Evolutionary conservation across 2,113 vertebrate genomes (phyloP).

Genomic region (Crotalus viridis): DNA sequence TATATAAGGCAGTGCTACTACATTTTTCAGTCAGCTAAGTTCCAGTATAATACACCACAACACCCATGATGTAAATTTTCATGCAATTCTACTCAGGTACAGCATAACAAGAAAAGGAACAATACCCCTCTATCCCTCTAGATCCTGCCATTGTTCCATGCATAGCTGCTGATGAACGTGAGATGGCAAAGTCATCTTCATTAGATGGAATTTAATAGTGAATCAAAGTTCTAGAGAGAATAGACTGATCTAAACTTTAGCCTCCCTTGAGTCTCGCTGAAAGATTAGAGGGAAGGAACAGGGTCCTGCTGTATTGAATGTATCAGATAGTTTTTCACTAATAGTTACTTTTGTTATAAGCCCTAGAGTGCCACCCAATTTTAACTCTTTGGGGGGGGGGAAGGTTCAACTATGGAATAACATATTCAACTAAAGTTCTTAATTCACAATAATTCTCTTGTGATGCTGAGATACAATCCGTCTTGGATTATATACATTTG

Average conservation of each 20-base stretch:
- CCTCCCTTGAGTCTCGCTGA: conserved; percentile 97
- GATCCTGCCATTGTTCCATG: conserved; percentile 76
- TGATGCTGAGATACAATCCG: background rate
- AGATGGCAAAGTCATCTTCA: conserved; percentile 88
- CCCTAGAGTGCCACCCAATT: conserved; percentile 71
- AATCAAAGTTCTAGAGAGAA: conserved; percentile 99
- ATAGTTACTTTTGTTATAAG: conserved; percentile 73
- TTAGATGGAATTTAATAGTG: conserved; percentile 99
- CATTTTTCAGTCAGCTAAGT: conserved; percentile 56
- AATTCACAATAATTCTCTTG: background rate
- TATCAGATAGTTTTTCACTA: conserved; percentile 96
- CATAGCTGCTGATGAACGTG: conserved; percentile 80
- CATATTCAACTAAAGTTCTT: background rate
- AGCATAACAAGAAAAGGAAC: conserved; percentile 74
- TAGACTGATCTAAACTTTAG: conserved; percentile 93
- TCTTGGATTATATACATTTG: background rate
- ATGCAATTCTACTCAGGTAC: conserved; percentile 63
- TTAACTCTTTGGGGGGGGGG: conserved; percentile 72
- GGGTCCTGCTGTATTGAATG: conserved; percentile 92
- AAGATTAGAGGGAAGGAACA: conserved; percentile 96
- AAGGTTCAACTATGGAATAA: background rate
- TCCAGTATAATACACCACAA: conserved; percentile 44
- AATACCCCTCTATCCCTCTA: conserved; percentile 84
- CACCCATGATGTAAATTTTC: conserved; percentile 69
- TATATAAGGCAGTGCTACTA: conserved; percentile 47